Percentiles rank a stretch among this genome's conserved stretches.
Evolutionary conservation across 2,888 invertebrate species (phyloP).

Genomic region (Diarsia mendica): DNA sequence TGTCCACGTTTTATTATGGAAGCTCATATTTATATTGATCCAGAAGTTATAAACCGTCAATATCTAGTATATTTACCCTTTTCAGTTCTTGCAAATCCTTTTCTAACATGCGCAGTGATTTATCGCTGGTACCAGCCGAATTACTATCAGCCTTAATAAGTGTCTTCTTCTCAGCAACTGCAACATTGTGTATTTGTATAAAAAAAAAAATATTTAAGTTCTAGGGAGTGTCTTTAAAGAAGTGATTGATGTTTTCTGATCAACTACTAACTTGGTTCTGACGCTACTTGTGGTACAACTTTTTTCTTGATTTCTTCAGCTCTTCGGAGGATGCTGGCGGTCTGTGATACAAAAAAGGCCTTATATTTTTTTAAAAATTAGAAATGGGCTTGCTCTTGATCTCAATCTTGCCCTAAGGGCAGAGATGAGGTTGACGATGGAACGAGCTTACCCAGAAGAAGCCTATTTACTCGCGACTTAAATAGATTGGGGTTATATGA

Average conservation of each 20-base stretch:
- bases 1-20: not conserved
- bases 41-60: not conserved
- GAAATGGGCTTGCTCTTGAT: no score
- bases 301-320: conserved; percentile 81
- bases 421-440: no score
- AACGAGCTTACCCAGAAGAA: no score
- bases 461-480: no score
- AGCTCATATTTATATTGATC: not conserved
- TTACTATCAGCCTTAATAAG: conserved; percentile 73
- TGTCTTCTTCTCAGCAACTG: conserved; percentile 72
- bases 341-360: conserved; percentile 63
- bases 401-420: no score
- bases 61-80: conserved; percentile 83
- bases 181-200: conserved; percentile 29
- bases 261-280: conserved; percentile 56
- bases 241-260: not conserved
- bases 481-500: no score
- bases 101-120: conserved; percentile 88
- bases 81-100: conserved; percentile 91
- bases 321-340: conserved; percentile 76
- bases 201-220: conserved; percentile 6
- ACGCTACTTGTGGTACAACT: conserved; percentile 57
- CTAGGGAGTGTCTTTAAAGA: not conserved
- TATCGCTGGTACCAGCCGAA: conserved; percentile 81
- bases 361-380: no score